Percentiles rank a stretch among this genome's conserved stretches.
Evolutionary conservation across 2,797 vertebrate genomes (phyloP).

Genomic region (Morus bassanus): DNA sequence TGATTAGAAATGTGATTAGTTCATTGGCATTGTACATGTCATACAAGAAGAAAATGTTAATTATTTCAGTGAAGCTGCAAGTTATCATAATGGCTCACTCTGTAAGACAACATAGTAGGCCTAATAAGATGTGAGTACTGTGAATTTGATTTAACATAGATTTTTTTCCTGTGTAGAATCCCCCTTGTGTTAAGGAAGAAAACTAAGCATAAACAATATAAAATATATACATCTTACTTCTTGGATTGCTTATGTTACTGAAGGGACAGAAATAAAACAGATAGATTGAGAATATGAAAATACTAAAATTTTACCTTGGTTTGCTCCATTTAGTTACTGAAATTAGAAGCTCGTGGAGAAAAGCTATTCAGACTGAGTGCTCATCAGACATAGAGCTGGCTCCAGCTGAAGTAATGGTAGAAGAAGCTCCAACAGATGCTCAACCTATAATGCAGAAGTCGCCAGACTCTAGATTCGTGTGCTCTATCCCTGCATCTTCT

Average conservation of each 20-base stretch:
- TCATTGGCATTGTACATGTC: background rate
- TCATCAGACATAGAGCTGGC: background rate
- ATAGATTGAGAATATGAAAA: background rate
- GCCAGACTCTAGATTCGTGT: background rate
- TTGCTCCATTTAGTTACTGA: constrained; percentile 68
- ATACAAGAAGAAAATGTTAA: background rate
- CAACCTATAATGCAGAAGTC: background rate
- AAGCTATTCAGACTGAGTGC: constrained; percentile 60
- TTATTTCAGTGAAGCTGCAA: background rate
- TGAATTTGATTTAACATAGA: background rate
- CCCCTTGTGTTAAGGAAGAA: background rate
- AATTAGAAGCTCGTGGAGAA: constrained; percentile 74
- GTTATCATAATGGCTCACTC: background rate
- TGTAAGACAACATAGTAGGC: background rate
- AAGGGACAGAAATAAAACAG: background rate
- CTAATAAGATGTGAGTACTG: background rate
- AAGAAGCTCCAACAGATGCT: background rate
- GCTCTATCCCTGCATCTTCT: background rate
- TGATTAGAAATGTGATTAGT: background rate
- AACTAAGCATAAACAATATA: background rate
- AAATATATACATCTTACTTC: background rate
- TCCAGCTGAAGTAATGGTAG: background rate
- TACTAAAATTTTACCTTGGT: background rate
- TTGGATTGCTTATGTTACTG: background rate
- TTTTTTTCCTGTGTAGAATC: background rate